Evolutionary conservation across 2,113 vertebrate species (phyloP).

Genomic region (Microtus richardsoni): DNA sequence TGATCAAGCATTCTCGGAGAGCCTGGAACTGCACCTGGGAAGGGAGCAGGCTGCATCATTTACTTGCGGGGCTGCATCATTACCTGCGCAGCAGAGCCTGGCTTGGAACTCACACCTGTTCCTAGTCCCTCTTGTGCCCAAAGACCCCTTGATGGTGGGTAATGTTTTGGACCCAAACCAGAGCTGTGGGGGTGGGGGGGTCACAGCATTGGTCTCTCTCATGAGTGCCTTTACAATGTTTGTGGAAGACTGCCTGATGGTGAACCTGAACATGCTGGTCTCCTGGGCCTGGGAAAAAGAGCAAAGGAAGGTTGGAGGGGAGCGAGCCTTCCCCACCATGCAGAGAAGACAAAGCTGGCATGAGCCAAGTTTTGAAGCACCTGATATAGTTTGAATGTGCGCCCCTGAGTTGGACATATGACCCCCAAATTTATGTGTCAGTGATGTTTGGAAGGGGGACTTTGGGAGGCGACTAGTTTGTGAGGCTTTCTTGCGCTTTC

Average conservation of each 20-base stretch:
- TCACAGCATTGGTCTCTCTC: not conserved
- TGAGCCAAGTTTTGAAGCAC: not conserved
- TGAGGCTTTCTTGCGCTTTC: not conserved
- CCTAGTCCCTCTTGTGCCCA: not conserved
- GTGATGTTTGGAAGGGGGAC: not conserved
- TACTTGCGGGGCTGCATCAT: not conserved
- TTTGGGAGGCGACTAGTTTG: not conserved
- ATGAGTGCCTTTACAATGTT: too few species aligned
- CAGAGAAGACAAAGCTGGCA: not conserved
- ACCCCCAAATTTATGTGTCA: not conserved
- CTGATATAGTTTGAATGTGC: not conserved
- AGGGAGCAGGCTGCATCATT: not conserved
- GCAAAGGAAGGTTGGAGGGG: not conserved
- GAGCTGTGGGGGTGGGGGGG: not conserved
- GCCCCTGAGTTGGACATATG: not conserved
- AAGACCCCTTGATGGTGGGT: not conserved
- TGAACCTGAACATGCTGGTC: not conserved
- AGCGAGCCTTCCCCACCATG: not conserved
- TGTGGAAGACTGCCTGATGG: not conserved
- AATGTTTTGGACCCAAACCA: not conserved
- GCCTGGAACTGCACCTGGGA: constrained; percentile 90
- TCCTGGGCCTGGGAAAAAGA: not conserved
- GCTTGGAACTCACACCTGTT: not conserved
- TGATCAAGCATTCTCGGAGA: constrained; percentile 90
- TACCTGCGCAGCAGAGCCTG: not conserved